Percentiles rank a stretch among this genome's conserved stretches.
Evolutionary conservation across 2,888 invertebrate genomes (phyloP).

Genomic region (Stenodema calcarata): DNA sequence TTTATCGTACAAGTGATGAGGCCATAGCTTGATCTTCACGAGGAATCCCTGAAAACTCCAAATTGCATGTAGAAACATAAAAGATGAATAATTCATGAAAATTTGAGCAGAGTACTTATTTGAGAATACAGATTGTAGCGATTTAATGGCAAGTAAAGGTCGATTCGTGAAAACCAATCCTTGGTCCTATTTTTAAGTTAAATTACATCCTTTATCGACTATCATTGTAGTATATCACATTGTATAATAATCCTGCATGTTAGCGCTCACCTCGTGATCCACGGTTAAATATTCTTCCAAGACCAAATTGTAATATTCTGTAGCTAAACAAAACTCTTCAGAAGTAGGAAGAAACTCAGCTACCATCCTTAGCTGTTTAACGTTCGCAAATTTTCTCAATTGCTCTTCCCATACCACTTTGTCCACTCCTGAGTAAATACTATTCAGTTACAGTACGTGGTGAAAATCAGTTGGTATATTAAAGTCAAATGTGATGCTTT

Average conservation of each 20-base stretch:
- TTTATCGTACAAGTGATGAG: conserved; percentile 80
- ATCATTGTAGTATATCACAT: no score
- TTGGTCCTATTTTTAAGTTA: no score
- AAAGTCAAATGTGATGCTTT: background rate
- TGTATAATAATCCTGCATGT: background rate
- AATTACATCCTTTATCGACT: no score
- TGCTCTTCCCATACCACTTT: conserved; percentile 90
- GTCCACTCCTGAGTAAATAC: conserved; percentile 67
- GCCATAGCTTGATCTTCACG: conserved; percentile 86
- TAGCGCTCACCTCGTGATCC: conserved; percentile 69
- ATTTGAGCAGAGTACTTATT: no score
- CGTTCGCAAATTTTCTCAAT: conserved; percentile 85
- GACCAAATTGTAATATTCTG: conserved; percentile 92
- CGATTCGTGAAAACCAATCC: no score
- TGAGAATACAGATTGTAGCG: no score
- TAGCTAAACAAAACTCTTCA: conserved; percentile 74
- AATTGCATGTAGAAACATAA: background rate
- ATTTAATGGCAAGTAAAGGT: no score
- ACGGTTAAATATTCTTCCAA: conserved; percentile 88
- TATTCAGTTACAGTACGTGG: background rate
- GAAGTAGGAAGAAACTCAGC: conserved; percentile 80
- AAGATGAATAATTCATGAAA: background rate
- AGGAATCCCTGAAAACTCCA: conserved; percentile 71
- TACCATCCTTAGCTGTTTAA: conserved; percentile 79
- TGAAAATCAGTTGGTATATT: no score